These are phyloP conservation scores for Schizotus pectinicornis DNA, from an alignment of 2,888 invertebrate species.

Conservation along the genomic window DNA sequence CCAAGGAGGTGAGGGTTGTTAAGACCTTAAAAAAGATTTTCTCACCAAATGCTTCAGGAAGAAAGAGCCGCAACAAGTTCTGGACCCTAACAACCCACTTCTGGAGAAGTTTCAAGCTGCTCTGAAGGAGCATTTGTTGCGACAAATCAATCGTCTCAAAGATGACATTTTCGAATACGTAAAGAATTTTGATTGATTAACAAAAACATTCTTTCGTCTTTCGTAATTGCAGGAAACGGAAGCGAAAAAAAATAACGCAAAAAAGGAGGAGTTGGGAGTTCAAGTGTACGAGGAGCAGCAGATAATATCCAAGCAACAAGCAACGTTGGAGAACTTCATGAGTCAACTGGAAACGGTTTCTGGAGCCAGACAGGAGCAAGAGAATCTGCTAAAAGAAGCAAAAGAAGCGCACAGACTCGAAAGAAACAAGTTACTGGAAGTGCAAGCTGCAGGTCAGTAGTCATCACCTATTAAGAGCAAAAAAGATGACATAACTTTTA, in stretches of 20 bases:
- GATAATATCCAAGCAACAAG: constrained; percentile 63
- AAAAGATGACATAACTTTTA: constrained; percentile 38
- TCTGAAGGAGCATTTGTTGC: constrained; percentile 51
- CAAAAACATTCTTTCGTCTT: constrained; percentile 1
- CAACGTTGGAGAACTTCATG: constrained; percentile 64
- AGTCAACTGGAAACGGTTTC: constrained; percentile 61
- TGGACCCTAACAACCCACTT: constrained; percentile 25
- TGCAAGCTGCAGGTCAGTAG: constrained; percentile 57
- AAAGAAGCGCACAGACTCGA: constrained; percentile 60
- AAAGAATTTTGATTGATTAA: constrained; percentile 38
- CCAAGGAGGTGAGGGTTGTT: no score
- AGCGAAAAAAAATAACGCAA: constrained; percentile 61
- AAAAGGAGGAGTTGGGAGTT: constrained; percentile 65
- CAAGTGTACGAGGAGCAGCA: constrained; percentile 69
- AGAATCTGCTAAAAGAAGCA: constrained; percentile 59
- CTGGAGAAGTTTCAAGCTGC: constrained; percentile 44
- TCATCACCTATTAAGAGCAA: constrained; percentile 29
- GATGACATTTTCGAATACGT: constrained; percentile 73
- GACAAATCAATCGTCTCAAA: constrained; percentile 68
- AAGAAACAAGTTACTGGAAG: constrained; percentile 59
- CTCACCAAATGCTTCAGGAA: no score
- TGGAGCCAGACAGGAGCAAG: constrained; percentile 62
- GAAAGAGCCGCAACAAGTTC: background rate
- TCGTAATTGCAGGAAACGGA: constrained; percentile 54
- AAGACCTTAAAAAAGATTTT: no score